Evolutionary conservation across 2,797 vertebrate species (phyloP).

Genomic region (Pipistrellus pipistrellus): DNA sequence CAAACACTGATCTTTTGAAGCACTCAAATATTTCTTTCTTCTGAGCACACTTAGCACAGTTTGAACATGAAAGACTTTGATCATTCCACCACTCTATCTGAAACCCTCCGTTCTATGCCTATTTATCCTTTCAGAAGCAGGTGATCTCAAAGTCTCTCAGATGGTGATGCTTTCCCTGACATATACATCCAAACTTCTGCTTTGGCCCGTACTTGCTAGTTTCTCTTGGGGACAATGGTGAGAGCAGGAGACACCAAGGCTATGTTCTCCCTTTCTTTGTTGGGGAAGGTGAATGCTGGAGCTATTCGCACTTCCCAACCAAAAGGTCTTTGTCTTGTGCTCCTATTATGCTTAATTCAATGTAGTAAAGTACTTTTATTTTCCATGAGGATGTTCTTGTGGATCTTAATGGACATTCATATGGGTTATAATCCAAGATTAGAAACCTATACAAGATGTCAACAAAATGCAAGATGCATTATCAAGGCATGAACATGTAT

Average conservation of each 20-base stretch:
- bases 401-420: not conserved
- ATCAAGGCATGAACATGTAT: not conserved
- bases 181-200: not conserved
- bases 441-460: not conserved
- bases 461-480: not conserved
- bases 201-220: not conserved
- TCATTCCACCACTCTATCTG: not conserved
- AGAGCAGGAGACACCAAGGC: not conserved
- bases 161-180: not conserved
- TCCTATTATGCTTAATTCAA: not conserved
- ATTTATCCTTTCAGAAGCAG: not conserved
- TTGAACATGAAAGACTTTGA: not conserved
- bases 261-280: not conserved
- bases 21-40: slow-evolving; percentile 28
- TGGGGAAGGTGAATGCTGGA: not conserved
- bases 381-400: not conserved
- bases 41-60: not conserved
- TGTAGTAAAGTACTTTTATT: not conserved
- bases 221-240: not conserved
- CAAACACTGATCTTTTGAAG: not conserved
- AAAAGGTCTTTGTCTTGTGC: not conserved
- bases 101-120: not conserved
- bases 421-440: not conserved
- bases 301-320: not conserved
- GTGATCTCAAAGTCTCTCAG: not conserved